These are phyloP conservation scores for Apistogramma diplotaenia DNA, from an alignment of 2,113 vertebrate genomes.

Conservation along the genomic window DNA sequence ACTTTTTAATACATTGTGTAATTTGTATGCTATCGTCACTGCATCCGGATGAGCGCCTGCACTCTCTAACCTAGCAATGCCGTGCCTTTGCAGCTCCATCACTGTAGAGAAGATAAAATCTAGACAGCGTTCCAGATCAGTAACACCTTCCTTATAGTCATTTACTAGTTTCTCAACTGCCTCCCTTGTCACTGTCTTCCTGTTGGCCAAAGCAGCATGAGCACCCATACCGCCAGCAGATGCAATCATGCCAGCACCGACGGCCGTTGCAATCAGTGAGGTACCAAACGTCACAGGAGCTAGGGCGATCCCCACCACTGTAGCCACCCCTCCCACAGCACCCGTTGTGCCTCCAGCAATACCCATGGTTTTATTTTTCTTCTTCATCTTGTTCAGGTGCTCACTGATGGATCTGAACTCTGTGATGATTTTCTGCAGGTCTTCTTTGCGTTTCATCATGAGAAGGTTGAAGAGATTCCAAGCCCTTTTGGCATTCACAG, in stretches of 20 bases:
- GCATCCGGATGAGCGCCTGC: slow-evolving; percentile 11
- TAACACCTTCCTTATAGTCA: slow-evolving; percentile 27
- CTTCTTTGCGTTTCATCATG: slow-evolving; percentile 45
- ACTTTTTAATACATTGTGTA: slow-evolving; percentile 11
- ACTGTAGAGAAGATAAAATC: slow-evolving; percentile 50
- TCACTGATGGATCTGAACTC: slow-evolving; percentile 46
- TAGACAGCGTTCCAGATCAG: slow-evolving; percentile 58
- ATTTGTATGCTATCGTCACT: slow-evolving; percentile 36
- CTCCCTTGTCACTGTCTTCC: slow-evolving; percentile 32
- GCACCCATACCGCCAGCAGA: slow-evolving; percentile 64
- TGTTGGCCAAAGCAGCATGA: slow-evolving; percentile 33
- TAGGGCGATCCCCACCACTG: slow-evolving; percentile 63
- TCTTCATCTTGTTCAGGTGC: slow-evolving; percentile 58
- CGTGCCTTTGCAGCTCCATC: slow-evolving; percentile 55
- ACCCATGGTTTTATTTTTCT: slow-evolving; percentile 50
- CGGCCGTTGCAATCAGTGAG: slow-evolving; percentile 62
- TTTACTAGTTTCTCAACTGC: slow-evolving; percentile 52
- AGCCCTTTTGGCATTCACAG: slow-evolving; percentile 34
- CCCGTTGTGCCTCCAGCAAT: slow-evolving; percentile 67
- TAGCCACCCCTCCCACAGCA: slow-evolving; percentile 64
- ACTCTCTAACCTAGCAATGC: slow-evolving; percentile 31
- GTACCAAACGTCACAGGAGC: slow-evolving; percentile 69
- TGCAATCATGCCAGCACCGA: slow-evolving; percentile 67
- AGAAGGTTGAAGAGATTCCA: slow-evolving; percentile 56
- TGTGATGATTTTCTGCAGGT: slow-evolving; percentile 37